phyloP scores from a whole-genome alignment of 2,113 vertebrate species.

The Motacilla alba region DNA sequence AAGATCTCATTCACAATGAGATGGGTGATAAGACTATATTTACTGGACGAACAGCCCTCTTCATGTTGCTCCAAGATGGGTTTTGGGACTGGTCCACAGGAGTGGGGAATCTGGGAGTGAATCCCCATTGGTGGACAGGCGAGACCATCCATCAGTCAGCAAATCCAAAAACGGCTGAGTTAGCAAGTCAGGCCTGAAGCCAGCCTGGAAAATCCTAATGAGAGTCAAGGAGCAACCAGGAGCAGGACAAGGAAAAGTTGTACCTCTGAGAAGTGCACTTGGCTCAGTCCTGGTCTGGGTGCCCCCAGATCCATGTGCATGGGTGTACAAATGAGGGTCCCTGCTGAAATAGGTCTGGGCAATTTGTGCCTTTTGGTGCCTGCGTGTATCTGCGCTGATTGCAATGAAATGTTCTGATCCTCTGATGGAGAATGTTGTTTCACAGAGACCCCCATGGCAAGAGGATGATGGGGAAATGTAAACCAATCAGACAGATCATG shows the following conservation, averaged over 20 bases:
- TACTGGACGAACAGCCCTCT: not conserved
- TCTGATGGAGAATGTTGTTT: not conserved
- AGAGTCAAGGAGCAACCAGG: not conserved
- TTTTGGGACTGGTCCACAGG: not conserved
- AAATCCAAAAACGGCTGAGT: not conserved
- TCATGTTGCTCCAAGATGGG: not conserved
- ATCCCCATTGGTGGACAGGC: rapidly evolving
- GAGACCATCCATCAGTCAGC: not conserved
- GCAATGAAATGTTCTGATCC: not conserved
- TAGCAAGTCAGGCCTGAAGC: not conserved
- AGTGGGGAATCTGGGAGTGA: rapidly evolving
- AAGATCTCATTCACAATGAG: not conserved
- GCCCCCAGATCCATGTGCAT: rapidly evolving
- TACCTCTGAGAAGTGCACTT: not conserved
- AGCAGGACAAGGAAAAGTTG: not conserved
- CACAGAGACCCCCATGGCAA: not conserved
- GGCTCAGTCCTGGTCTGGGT: not conserved
- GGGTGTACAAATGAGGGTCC: rapidly evolving
- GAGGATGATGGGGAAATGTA: not conserved
- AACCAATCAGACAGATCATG: not conserved
- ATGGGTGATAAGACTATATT: not conserved
- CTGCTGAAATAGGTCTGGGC: not conserved
- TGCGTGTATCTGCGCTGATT: not conserved
- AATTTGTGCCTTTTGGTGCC: not conserved
- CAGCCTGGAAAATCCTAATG: not conserved